Evolutionary conservation across 2,797 vertebrate species (phyloP), one percentile per base, ranked within the genome.

Genomic region (Pipistrellus nathusii): DNA sequence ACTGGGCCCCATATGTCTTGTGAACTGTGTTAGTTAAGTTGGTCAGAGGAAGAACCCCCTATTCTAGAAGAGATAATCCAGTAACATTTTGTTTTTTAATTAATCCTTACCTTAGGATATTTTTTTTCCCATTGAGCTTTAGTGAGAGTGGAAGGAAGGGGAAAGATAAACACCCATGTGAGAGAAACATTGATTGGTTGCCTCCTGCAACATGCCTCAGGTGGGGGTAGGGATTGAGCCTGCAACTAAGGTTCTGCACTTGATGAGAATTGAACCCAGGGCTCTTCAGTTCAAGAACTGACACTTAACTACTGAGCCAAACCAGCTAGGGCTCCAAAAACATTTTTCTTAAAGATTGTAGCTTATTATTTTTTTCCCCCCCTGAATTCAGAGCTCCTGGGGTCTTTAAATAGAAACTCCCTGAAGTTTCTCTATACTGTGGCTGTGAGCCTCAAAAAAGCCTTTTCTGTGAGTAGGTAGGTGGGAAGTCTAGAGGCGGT

Each of bases 341-440:
- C 35, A 59, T 91, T 83, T 78, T 81, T 66, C 55, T 85, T 23
- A 41, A 44, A 76, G 18, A 23, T 30, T 41, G 2, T 90, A 53
- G 59, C 20, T 77, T 77, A n/a, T 46, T 75, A 73, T 69, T 90
- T 6, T 41, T 41, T 38, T 38, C 6, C 7, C 7, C 4, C 7
- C 83, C 64, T 88, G 46, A 80, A 53, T 25, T 62, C 8, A 21
- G 51, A 41, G 35, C 27, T 76, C 35, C 17, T 17, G 48, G 23
- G 57, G 23, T 81, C 83, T 92, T 88, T 21, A 89, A 89, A 35
- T 78, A 90, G 41, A 55, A 86, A 68, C 6, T 77, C 18, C 46
- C 30, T 83, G n/a, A 38, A 90, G 53, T 75, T 62, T 55, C 3
- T 93, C 78, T 82, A 20, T 35, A 82, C 13, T 73, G 46, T 57